Base-by-base conservation (phyloP, 2,797 vertebrate genomes). In the Huso huso region DNA sequence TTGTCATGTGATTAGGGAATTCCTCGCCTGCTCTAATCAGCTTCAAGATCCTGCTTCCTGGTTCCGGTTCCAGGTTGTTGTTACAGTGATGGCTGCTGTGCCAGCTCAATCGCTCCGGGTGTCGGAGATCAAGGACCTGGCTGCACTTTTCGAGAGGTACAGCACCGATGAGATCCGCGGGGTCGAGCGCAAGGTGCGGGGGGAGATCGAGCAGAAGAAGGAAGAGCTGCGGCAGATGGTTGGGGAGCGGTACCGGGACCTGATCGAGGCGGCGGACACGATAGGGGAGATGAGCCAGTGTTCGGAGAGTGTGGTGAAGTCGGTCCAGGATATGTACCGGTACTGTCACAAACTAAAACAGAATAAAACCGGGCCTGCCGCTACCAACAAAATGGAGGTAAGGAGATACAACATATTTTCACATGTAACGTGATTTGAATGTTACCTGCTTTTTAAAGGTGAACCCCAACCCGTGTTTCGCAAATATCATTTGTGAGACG, bases 141-240 rank as follows among this genome's bases (percentile, higher is more conserved):
- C 75, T 7, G 82, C 83, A 1, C 85, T 98, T 0, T 97, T 98
- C 76, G 93, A 96, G 77, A 86, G 90, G 0, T 92, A 94, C 72
- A 88, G 88, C n/a, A 87, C 92, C 1, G 94, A 93, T 53, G 94
- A 95, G 74, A 95, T 98, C 75, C 91, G 96, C 5, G 77, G 71
- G 0, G 80, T 93, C 69, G 94, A 97, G 72, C 88, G 92, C 62
- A 89, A 81, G 63, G 87, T 98, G 37, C 93, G 96, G 10, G 93
- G 88, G 0, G 93, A 94, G 71, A 97, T 98, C 72, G 95, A 98
- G 75, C 94, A 96, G 77, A 97, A 98, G 83, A 95, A 95, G 64
- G 96, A 98, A 76, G 95, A 98, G 82, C 88, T 98, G 76, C 79
- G 95, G 78, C 95, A 97, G 86, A 98, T 97, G 95, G 95, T 98